Conservation (phyloP, 2,888 invertebrate species). For the Erpobdella octoculata region DNA sequence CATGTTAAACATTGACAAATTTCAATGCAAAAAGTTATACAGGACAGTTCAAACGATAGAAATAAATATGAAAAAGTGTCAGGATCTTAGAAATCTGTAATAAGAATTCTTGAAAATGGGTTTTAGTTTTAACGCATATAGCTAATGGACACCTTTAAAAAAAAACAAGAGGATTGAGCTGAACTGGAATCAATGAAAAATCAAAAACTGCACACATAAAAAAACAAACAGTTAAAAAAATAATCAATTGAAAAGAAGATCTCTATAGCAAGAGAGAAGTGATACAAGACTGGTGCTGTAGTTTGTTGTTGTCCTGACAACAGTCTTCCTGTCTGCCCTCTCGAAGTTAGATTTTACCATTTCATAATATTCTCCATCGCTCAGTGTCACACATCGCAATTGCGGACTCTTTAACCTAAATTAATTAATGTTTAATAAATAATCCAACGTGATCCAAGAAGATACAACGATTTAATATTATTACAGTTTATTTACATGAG, state of each 20-base stretch:
- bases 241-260: conserved; percentile 79
- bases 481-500: too few species aligned
- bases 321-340: conserved; percentile 84
- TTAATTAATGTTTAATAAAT: too few species aligned
- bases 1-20: too few species aligned
- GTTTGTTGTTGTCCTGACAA: conserved; percentile 91
- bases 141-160: too few species aligned
- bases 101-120: too few species aligned
- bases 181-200: neutral
- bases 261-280: conserved; percentile 81
- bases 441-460: too few species aligned
- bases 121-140: too few species aligned
- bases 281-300: conserved; percentile 89
- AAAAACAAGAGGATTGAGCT: neutral
- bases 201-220: neutral
- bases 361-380: conserved; percentile 97
- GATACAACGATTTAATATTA: too few species aligned
- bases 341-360: conserved; percentile 98
- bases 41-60: too few species aligned
- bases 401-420: conserved; percentile 80
- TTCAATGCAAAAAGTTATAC: too few species aligned
- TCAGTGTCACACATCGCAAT: conserved; percentile 81
- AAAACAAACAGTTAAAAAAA: neutral
- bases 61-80: too few species aligned
- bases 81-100: too few species aligned